These are phyloP conservation scores for Tor tambroides DNA, from an alignment of 2,113 vertebrate species.

Conservation along the genomic window DNA sequence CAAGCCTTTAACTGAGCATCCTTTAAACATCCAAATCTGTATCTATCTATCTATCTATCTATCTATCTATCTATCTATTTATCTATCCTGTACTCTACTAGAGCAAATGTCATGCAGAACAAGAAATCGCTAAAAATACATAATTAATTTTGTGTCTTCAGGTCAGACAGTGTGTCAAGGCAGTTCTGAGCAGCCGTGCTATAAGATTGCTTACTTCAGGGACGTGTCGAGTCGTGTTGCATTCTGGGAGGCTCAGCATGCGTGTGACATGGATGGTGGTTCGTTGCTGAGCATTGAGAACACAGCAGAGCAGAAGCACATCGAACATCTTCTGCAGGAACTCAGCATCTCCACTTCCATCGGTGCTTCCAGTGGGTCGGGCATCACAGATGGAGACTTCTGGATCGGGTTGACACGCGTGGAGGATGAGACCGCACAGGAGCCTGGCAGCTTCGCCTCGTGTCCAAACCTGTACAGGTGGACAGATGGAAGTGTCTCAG, in stretches of 20 bases:
- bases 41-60: neutral
- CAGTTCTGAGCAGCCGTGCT: constrained; percentile 81
- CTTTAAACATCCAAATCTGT: neutral
- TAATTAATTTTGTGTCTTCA: constrained; percentile 62
- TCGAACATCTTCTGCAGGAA: constrained; percentile 86
- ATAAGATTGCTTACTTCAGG: constrained; percentile 95
- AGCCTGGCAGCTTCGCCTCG: constrained; percentile 68
- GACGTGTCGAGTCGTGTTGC: constrained; percentile 90
- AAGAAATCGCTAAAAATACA: neutral
- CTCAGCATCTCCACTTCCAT: constrained; percentile 77
- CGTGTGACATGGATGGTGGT: constrained; percentile 86
- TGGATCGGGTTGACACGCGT: constrained; percentile 94
- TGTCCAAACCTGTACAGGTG: constrained; percentile 90
- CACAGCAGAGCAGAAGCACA: constrained; percentile 82
- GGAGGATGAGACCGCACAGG: constrained; percentile 70
- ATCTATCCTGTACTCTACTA: neutral
- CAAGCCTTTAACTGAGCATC: neutral
- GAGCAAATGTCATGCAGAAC: neutral
- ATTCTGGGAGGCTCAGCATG: constrained; percentile 86
- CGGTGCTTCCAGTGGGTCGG: constrained; percentile 69
- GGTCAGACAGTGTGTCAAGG: constrained; percentile 90
- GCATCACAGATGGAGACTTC: constrained; percentile 92
- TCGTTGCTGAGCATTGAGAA: constrained; percentile 86
- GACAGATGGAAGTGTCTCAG: constrained; percentile 84
- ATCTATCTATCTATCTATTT: neutral